These are phyloP conservation scores for Phrynocephalus forsythii DNA, from an alignment of 2,797 vertebrate species.

Conservation along the genomic window DNA sequence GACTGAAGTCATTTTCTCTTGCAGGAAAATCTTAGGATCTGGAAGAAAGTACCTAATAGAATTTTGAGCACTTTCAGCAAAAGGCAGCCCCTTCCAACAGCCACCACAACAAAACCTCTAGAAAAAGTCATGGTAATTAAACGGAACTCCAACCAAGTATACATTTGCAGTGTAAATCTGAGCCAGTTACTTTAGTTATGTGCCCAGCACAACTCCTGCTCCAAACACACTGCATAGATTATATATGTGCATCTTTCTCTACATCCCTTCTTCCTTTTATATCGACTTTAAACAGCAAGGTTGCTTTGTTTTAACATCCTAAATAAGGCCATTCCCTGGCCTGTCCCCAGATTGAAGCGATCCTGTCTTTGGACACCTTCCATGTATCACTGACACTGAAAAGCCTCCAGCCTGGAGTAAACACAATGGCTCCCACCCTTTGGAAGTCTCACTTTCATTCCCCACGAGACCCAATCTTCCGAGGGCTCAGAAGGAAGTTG, in stretches of 20 bases:
- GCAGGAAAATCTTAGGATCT: neutral
- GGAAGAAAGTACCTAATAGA: neutral
- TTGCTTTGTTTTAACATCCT: neutral
- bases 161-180: neutral
- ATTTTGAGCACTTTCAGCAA: neutral
- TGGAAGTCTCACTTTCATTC: neutral
- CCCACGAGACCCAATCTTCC: neutral
- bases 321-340: neutral
- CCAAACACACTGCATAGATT: neutral
- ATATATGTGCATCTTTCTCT: neutral
- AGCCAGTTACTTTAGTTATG: neutral
- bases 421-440: neutral
- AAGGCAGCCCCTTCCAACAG: neutral
- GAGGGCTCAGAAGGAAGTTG: neutral
- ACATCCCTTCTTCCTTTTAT: neutral
- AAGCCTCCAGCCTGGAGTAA: neutral
- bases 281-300: neutral
- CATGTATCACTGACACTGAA: neutral
- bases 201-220: slow-evolving; percentile 1
- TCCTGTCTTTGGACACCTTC: neutral
- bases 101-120: neutral
- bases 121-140: neutral
- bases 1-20: neutral
- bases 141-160: neutral
- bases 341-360: neutral